Evolutionary conservation across 2,888 invertebrate genomes (phyloP), one percentile per base, ranked within the genome.

Genomic region (Cheilosia scutellata): DNA sequence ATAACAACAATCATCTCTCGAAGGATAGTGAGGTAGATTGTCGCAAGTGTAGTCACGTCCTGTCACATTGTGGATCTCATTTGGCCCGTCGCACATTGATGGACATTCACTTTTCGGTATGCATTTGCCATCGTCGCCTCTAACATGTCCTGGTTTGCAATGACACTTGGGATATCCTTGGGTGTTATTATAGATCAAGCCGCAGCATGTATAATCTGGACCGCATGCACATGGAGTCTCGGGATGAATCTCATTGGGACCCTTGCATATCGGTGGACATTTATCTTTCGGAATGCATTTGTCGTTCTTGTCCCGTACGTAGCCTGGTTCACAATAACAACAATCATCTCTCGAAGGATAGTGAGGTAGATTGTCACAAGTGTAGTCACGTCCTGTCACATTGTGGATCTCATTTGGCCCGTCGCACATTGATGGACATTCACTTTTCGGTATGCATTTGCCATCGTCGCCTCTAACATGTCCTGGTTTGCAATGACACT

Each of bases 361-460:
- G 51, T 20, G 11, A 11, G 25, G n/a, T n/a, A 6, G 5, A n/a
- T 13, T 16, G n/a, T 55, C 55, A 55, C 55, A 55, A 29, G 31
- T 55, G 9, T n/a, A 55, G 55, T 55, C 55, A 55, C 31, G 3
- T 2, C 55, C 55, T n/a, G 55, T 31, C 5, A 13, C 55, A n/a
- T 29, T 20, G 16, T 29, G n/a, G 31, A 55, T 16, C 16, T 55
- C 55, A 16, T 55, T 33, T 29, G n/a, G 25, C 1, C 55, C 29
- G 31, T 6, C 31, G 55, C 55, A 55, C 31, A 16, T 33, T n/a
- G 0, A 13, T 31, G 6, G 16, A 3, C 55, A 55, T n/a, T 31
- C 16, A 16, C 6, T 31, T 9, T 31, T 31, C 16, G 2, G 16
- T 31, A 55, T 55, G n/a, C 55, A 55, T 5, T 31, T 55, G n/a